These are phyloP conservation scores for Mizuhopecten yessoensis DNA, from an alignment of 1,140 invertebrate genomes.

Conservation along the genomic window DNA sequence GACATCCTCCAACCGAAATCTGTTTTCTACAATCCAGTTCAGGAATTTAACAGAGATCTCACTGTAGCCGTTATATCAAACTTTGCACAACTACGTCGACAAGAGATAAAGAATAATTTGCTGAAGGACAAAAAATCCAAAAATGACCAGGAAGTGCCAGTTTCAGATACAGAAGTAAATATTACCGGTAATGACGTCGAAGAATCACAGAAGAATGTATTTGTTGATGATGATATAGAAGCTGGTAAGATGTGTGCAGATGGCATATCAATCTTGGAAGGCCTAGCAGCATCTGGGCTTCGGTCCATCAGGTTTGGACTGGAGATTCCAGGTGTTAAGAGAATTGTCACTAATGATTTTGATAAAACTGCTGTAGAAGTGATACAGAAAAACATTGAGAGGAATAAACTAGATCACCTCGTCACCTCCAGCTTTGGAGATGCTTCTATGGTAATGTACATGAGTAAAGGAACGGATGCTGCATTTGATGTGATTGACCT, in stretches of 20 bases:
- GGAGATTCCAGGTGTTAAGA: constrained; percentile 92
- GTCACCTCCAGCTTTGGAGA: constrained; percentile 86
- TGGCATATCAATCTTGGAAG: constrained; percentile 90
- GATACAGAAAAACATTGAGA: constrained; percentile 92
- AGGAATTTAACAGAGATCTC: constrained; percentile 98
- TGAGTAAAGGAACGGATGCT: constrained; percentile 87
- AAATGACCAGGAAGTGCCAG: no score
- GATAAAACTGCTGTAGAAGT: constrained; percentile 93
- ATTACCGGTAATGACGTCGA: no score
- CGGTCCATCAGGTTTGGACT: constrained; percentile 98
- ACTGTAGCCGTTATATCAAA: constrained; percentile 86
- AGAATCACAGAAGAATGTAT: no score
- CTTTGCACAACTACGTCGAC: constrained; percentile 68
- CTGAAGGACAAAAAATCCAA: neutral
- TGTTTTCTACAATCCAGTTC: constrained; percentile 98
- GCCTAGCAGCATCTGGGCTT: constrained; percentile 96
- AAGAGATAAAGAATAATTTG: neutral
- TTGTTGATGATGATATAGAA: constrained; percentile 8
- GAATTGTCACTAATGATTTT: constrained; percentile 97
- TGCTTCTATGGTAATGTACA: constrained; percentile 85
- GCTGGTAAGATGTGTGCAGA: constrained; percentile 57
- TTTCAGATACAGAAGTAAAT: no score
- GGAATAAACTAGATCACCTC: constrained; percentile 91
- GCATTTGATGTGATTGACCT: constrained; percentile 96
- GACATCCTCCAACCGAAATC: constrained; percentile 86